A percentile compares a stretch with the other conserved stretches of the same genome.
phyloP scores from a whole-genome alignment of 2,113 vertebrate genomes.

The Tragelaphus buxtoni region DNA sequence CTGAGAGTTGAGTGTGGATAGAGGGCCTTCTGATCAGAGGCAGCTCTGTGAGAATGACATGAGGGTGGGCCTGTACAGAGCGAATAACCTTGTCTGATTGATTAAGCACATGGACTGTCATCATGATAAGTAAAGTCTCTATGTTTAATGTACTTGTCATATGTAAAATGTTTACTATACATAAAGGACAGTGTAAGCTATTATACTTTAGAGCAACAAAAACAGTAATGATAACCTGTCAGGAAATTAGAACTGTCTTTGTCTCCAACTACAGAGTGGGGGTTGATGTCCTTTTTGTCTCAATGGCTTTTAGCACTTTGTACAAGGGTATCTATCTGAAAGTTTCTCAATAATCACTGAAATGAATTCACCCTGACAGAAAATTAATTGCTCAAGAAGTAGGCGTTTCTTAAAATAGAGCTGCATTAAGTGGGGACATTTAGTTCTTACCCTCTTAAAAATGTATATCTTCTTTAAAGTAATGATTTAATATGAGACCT shows the following conservation, averaged over 20 bases:
- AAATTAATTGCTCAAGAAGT: background rate
- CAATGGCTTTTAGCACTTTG: background rate
- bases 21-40: background rate
- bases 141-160: background rate
- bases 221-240: background rate
- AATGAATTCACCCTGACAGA: background rate
- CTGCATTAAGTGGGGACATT: background rate
- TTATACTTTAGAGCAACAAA: slow-evolving; percentile 16
- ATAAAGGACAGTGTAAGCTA: background rate
- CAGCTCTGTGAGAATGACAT: too few relatives aligned
- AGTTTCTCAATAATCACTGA: background rate
- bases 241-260: background rate
- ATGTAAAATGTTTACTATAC: background rate
- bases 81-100: background rate
- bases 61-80: too few relatives aligned
- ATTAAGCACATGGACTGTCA: background rate
- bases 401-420: slow-evolving; percentile 37
- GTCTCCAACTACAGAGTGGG: background rate
- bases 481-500: background rate
- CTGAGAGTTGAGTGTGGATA: background rate
- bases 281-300: background rate
- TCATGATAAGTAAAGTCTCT: background rate
- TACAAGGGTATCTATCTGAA: background rate
- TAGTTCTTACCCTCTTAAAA: slow-evolving; percentile 2
- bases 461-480: background rate